Evolutionary conservation across 1,140 invertebrate genomes (phyloP).

Genomic region (Pararge aegeria): DNA sequence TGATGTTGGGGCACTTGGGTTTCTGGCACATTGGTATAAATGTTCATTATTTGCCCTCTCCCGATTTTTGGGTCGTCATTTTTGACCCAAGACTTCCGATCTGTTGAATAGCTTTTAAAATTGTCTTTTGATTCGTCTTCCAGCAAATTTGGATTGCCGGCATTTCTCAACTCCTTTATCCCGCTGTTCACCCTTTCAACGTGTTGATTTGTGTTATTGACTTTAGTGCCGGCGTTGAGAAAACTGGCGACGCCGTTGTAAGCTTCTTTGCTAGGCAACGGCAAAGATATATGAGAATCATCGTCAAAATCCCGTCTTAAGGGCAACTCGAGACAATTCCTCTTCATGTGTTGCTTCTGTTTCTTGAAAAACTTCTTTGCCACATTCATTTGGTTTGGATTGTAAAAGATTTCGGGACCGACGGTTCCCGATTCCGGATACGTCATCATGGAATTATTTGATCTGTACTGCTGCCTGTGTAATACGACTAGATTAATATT

Average conservation of each 20-base stretch:
- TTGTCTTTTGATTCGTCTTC: conserved; percentile 78
- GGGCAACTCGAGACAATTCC: conserved; percentile 86
- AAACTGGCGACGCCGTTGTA: conserved; percentile 82
- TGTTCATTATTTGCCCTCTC: conserved; percentile 83
- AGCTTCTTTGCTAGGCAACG: conserved; percentile 77
- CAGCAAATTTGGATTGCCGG: conserved; percentile 82
- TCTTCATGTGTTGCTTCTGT: conserved; percentile 87
- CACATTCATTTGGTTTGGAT: conserved; percentile 95
- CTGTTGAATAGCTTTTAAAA: conserved; percentile 74
- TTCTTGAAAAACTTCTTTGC: conserved; percentile 95
- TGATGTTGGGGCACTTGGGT: conserved; percentile 83
- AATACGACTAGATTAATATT: conserved; percentile 85
- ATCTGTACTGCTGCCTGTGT: conserved; percentile 85
- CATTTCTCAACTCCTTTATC: conserved; percentile 68
- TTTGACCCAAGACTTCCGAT: conserved; percentile 60
- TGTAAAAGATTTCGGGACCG: conserved; percentile 92
- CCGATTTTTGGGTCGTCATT: conserved; percentile 65
- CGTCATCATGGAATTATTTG: conserved; percentile 85
- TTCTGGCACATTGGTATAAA: conserved; percentile 87
- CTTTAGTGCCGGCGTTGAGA: conserved; percentile 85
- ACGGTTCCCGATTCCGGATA: conserved; percentile 81
- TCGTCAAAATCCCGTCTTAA: conserved; percentile 83
- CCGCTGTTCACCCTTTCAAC: conserved; percentile 82
- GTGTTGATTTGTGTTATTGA: conserved; percentile 89
- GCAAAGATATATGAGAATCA: conserved; percentile 80